Percentiles rank a stretch among this genome's conserved stretches.
Conservation (phyloP, 92 coral and sea anemone species). For the Porites lobata region DNA sequence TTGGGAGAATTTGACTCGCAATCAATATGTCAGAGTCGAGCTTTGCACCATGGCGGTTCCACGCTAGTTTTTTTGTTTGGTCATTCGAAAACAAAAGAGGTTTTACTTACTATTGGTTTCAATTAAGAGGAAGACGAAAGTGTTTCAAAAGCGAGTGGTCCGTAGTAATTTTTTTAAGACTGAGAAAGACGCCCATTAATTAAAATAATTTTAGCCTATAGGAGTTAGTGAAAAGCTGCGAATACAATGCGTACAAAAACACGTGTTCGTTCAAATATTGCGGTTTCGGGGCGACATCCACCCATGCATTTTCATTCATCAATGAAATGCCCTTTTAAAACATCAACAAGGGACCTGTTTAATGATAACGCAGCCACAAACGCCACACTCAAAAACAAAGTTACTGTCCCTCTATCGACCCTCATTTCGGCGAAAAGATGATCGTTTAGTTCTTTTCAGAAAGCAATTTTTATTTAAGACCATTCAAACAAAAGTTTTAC, state of each 20-base stretch:
- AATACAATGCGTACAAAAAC: conserved; percentile 50
- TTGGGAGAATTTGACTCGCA: conserved; percentile 68
- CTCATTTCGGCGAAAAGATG: background rate
- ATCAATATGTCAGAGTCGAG: conserved; percentile 15
- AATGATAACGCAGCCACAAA: conserved; percentile 56
- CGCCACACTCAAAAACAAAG: conserved; percentile 54
- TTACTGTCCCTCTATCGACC: background rate
- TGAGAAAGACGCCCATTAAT: conserved; percentile 44
- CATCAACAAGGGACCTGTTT: conserved; percentile 79
- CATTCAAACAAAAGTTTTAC: background rate
- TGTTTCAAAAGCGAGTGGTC: background rate
- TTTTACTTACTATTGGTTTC: background rate
- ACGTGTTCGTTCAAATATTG: conserved; percentile 68
- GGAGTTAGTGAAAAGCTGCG: conserved; percentile 43
- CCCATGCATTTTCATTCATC: conserved; percentile 77
- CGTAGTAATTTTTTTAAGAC: background rate
- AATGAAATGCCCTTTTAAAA: conserved; percentile 62
- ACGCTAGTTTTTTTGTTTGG: conserved; percentile 44
- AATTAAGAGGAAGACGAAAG: background rate
- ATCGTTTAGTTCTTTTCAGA: background rate
- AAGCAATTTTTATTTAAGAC: conserved; percentile 17
- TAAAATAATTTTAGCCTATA: conserved; percentile 45
- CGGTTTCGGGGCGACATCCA: conserved; percentile 66
- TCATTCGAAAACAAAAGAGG: background rate
- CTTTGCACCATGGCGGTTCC: conserved; percentile 27